These are phyloP conservation scores for Bujurquina vittata DNA, from an alignment of 2,113 vertebrate species.

Conservation along the genomic window DNA sequence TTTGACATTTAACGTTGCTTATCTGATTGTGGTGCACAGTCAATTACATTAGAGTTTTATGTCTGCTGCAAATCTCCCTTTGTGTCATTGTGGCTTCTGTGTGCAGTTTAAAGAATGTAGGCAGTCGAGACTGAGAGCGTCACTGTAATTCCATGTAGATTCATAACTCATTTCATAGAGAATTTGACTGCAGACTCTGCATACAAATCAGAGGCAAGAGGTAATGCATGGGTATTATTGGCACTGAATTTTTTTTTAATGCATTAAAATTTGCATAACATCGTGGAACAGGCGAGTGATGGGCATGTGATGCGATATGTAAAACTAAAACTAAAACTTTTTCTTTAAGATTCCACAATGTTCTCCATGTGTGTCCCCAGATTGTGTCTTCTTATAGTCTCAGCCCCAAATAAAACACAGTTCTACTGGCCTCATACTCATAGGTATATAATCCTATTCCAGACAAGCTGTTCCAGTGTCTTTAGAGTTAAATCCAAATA, in stretches of 20 bases:
- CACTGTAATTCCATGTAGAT: constrained; percentile 1
- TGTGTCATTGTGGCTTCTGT: constrained; percentile 55
- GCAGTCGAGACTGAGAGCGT: constrained; percentile 4
- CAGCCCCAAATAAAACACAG: background rate
- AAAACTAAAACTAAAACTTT: background rate
- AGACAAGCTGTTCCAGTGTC: background rate
- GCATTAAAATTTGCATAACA: background rate
- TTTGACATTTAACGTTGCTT: constrained; percentile 64
- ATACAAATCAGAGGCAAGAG: constrained; percentile 32
- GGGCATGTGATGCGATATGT: background rate
- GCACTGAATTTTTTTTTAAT: background rate
- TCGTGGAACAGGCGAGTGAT: background rate
- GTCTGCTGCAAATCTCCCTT: constrained; percentile 68
- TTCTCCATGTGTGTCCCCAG: background rate
- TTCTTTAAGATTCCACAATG: background rate
- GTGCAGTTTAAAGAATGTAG: constrained; percentile 38
- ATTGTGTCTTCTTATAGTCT: background rate
- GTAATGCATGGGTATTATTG: constrained; percentile 20
- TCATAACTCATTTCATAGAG: constrained; percentile 49
- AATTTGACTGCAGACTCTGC: constrained; percentile 19
- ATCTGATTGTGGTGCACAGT: constrained; percentile 72
- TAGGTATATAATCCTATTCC: rapidly evolving
- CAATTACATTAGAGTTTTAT: constrained; percentile 71
- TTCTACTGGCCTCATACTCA: background rate
- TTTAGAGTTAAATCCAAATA: background rate